Evolutionary conservation across 2,113 vertebrate species (phyloP), one percentile per base, ranked within the genome.

Genomic region (Sorex araneus): DNA sequence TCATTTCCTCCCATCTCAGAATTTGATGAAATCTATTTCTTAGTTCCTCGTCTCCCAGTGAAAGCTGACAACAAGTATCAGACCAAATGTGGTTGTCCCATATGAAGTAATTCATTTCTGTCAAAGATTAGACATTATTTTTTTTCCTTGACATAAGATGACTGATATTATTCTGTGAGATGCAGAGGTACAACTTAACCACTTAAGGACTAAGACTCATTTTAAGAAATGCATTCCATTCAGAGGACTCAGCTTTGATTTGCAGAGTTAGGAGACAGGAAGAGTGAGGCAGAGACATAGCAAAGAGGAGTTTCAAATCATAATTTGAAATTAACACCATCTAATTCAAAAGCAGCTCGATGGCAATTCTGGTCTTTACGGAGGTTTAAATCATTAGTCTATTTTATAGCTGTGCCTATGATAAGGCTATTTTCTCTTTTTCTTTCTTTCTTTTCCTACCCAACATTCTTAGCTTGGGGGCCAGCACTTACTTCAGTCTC

Each of bases 1-100:
- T 98, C 97, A 98, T 98, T 98, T 98, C 97, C 97, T 98, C 93
- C 96, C 97, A 96, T 97, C 97, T 97, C 97, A 92, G 96, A 98
- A 97, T 97, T 97, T 98, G 98, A 98, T 98, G 98, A 98, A 98
- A 98, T 98, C 98, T 98, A 97, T 98, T 98, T 98, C 95, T 97
- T 97, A 96, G 96, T 96, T 98, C 95, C 96, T 96, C 96, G 10
- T 97, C 97, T 98, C 90, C 94, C 95, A 96, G 91, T 87, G 97
- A 98, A 98, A 97, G 94, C 97, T 98, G 98, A 98, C 97, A 98
- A 97, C 94, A 97, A 97, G 97, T 97, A 98, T 98, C 97, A 98
- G 97, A 95, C 96, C 96, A 97, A 98, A 98, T 97, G 97, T 96
- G 97, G 96, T 97, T 97, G 97, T 98, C 97, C 97, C 80, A 71